Conservation (phyloP, 2,888 invertebrate genomes). For the Caenorhabditis becei region DNA sequence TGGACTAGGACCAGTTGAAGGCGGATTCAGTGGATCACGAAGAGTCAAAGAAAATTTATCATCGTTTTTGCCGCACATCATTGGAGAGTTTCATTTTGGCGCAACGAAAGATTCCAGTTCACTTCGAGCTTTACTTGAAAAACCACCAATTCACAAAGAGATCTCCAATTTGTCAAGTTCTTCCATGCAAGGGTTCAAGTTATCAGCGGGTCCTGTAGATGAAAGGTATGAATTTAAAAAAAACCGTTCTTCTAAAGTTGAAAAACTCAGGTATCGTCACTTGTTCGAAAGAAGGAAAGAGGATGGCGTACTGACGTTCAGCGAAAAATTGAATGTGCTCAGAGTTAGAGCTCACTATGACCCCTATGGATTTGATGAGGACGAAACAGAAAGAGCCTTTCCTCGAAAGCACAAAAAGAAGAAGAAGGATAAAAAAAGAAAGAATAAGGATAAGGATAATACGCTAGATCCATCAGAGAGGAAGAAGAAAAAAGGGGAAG, state of each 20-base stretch:
- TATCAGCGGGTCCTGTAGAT: conserved; percentile 71
- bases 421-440: conserved; percentile 69
- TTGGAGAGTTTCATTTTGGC: conserved; percentile 71
- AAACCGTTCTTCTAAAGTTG: no score
- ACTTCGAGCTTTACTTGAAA: conserved; percentile 69
- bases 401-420: conserved; percentile 64
- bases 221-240: conserved; percentile 58
- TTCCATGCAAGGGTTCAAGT: conserved; percentile 70
- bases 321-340: conserved; percentile 39
- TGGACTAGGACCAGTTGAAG: conserved; percentile 64
- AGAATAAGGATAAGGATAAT: conserved; percentile 60
- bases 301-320: not conserved
- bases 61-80: conserved; percentile 74
- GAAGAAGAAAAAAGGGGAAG: conserved; percentile 13
- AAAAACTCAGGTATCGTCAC: conserved; percentile 54
- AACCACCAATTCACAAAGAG: conserved; percentile 76
- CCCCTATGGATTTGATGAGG: conserved; percentile 22
- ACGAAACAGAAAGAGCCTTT: conserved; percentile 30
- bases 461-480: not conserved
- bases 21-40: conserved; percentile 52
- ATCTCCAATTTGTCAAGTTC: conserved; percentile 65
- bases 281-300: conserved; percentile 65
- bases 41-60: conserved; percentile 69
- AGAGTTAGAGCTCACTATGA: conserved; percentile 26
- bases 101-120: conserved; percentile 67